Percentiles rank a stretch among this genome's conserved stretches.
Conservation (phyloP, 1,140 invertebrate genomes). For the Cydia splendana region DNA sequence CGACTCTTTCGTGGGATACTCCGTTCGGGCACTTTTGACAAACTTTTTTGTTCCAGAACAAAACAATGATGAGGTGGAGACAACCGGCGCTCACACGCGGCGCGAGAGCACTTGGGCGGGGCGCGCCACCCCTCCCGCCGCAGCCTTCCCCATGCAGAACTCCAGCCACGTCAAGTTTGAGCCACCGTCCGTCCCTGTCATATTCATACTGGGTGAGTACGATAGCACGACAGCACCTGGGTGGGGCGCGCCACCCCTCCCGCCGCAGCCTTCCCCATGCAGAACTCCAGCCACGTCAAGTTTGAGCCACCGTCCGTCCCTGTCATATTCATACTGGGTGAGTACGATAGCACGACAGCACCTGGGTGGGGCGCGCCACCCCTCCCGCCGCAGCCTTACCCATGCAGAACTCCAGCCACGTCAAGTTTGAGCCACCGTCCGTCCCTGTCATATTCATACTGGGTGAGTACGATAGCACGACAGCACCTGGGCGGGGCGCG, state of each 20-base stretch:
- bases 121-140: constrained; percentile 83
- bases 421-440: constrained; percentile 90
- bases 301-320: constrained; percentile 91
- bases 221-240: constrained; percentile 57
- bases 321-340: constrained; percentile 93
- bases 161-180: constrained; percentile 87
- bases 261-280: constrained; percentile 80
- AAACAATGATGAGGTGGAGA: constrained; percentile 85
- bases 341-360: constrained; percentile 58
- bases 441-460: constrained; percentile 94
- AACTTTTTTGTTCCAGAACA: constrained; percentile 81
- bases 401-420: constrained; percentile 80
- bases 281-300: constrained; percentile 84
- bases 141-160: constrained; percentile 87
- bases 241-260: constrained; percentile 81
- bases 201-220: constrained; percentile 90
- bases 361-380: constrained; percentile 79
- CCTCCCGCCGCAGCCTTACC: constrained; percentile 82
- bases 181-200: constrained; percentile 84
- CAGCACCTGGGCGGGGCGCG: constrained; percentile 75
- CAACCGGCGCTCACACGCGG: constrained; percentile 83
- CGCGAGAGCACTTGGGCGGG: constrained; percentile 72
- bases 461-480: constrained; percentile 68
- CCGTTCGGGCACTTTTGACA: no score
- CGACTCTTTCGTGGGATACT: no score